Evolutionary conservation across 2,888 invertebrate species (phyloP), one percentile per base, ranked within the genome.

Genomic region (Hyalella azteca): DNA sequence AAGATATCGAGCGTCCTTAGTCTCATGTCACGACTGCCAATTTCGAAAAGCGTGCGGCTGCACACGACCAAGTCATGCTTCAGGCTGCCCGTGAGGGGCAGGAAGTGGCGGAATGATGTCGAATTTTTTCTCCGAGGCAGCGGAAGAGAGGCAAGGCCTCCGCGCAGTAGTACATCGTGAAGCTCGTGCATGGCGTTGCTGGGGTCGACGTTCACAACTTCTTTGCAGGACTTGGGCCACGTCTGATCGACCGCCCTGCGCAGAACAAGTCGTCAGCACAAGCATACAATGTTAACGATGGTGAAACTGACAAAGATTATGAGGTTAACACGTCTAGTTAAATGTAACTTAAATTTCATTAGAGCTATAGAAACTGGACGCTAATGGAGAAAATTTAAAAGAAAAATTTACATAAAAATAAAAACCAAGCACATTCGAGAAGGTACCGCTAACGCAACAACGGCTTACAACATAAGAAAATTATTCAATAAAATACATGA

Each of bases 51-150:
- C 2, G 81, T 66, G n/a, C 82, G 78, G 29, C 81, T 80, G 39
- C 75, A 73, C 2, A 83, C 49, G n/a, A 84, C 84, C 41, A 84
- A 48, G 36, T 80, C 79, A 54, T 81, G 81, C 39, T 81, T 81
- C 9, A 78, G 73, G 26, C 49, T 40, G 32, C 60, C 79, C 3
- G 84, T 81, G 60, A 73, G 60, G 11, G 82, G 83, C 36, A 84
- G 45, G 32, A 78, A 83, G 78, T 81, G 79, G 15, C 79, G 76
- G 77, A 82, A 81, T 60, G 78, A 78, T 3, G 81, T 79, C 22
- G 78, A 49, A 26, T 79, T 78, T 36, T 41, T 40, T 26, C 79
- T 77, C 15, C 66, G 60, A 7, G 3, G 60, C 9, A 48, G 79
- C 13, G 79, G 78, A 2, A 54, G 78, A 19, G 73, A 60, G 32